Base-by-base conservation (phyloP, 2,113 vertebrate species). In the Pelobates fuscus region DNA sequence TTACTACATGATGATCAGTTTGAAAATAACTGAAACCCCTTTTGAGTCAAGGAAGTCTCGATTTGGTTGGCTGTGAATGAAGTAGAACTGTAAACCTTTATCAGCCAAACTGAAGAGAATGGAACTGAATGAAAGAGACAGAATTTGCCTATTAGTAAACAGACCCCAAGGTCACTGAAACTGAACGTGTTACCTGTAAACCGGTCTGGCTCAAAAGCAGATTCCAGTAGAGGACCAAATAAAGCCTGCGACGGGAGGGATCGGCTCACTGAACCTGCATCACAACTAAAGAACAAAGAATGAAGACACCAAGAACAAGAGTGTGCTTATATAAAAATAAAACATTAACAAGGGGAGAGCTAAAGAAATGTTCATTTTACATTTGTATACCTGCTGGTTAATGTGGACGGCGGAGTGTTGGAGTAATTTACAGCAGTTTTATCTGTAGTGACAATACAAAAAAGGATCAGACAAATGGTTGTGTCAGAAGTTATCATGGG, bases 221-320 rank as follows among this genome's bases (percentile, higher is more conserved):
- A 90, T 60, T 98, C 95, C 71, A 95, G 86, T 0, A 95, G 93
- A 0, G 95, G 94, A 14, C 96, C 95, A 0, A 98, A 98, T 30
- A 96, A 87, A 8, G 86, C 89, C 32, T 92, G 89, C 1, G 92
- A 80, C 26, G 87, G 78, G 0, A 86, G 79, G 30, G 88, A 0
- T 71, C 83, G 1, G 84, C 82, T 0, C 83, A 89, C 70, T 77
- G 27, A 68, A 52, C 59, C 84, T 43, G 79, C 54, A 0, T 81
- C 37, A 23, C 30, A 70, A 1, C 89, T 90, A 71, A 0, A 54
- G 32, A 10, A 37, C 32, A 37, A 37, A 37, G n/a, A n/a, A n/a
- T n/a, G n/a, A 46, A 52, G 1, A 0, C n/a, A 25, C 18, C 23
- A 5, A 57, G 2, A 57, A 23, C 3, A 23, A 23, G 8, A 57